Conservation (phyloP, 2,797 vertebrate genomes). For the Lepilemur septentrionalis region DNA sequence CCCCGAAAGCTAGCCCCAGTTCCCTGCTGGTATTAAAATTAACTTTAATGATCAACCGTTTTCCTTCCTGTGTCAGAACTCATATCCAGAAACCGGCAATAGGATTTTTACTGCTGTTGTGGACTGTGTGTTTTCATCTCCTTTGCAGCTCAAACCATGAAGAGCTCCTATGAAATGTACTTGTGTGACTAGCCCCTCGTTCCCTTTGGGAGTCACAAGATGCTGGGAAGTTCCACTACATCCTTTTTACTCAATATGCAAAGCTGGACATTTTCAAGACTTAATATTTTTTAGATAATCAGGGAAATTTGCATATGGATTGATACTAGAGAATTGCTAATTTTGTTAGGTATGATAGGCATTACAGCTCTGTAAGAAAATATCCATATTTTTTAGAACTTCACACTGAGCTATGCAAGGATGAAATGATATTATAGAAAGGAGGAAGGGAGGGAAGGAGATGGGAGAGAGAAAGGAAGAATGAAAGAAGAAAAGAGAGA, state of each 20-base stretch:
- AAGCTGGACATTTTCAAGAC: neutral
- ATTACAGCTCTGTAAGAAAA: neutral
- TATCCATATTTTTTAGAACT: neutral
- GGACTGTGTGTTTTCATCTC: neutral
- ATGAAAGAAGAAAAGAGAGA: neutral
- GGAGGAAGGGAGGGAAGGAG: neutral
- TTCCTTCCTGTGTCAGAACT: slow-evolving; percentile 15
- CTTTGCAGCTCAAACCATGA: neutral
- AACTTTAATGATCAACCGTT: neutral
- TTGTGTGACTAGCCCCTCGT: neutral
- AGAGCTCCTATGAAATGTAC: neutral
- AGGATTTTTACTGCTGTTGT: neutral
- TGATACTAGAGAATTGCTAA: neutral
- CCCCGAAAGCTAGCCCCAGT: neutral
- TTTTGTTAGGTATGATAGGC: neutral
- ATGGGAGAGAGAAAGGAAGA: neutral
- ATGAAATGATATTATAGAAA: neutral
- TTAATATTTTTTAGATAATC: slow-evolving; percentile 26
- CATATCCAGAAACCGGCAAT: neutral
- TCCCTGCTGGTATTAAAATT: slow-evolving; percentile 73
- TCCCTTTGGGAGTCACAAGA: neutral
- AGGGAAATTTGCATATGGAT: neutral
- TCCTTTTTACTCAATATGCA: neutral
- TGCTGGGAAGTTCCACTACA: neutral
- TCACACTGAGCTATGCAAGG: neutral